A percentile compares a stretch with the other conserved stretches of the same genome.
Conservation (phyloP, 2,888 invertebrate genomes). For the Parasteatoda lunata region DNA sequence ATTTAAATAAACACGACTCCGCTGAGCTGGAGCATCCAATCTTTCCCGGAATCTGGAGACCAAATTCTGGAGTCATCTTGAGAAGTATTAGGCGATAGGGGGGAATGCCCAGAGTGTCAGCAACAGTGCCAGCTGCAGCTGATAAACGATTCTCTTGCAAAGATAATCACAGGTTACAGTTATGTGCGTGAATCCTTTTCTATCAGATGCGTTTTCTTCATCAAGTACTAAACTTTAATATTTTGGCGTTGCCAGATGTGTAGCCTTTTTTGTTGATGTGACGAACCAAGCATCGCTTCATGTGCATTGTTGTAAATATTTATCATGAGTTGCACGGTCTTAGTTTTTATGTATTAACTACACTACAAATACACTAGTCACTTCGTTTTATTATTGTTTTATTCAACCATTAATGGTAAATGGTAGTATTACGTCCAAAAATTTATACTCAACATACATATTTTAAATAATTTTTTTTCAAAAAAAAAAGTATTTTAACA, state of each 20-base stretch:
- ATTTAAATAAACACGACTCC: background rate
- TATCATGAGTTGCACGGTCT: no score
- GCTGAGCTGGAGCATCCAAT: background rate
- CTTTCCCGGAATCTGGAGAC: background rate
- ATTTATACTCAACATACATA: no score
- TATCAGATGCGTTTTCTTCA: background rate
- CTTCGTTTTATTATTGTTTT: no score
- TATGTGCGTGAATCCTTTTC: background rate
- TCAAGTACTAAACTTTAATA: background rate
- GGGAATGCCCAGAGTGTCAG: constrained; percentile 16
- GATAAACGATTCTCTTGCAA: constrained; percentile 36
- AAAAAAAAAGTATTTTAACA: no score
- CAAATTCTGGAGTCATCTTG: background rate
- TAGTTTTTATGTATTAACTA: no score
- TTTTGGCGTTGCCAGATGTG: background rate
- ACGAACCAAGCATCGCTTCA: no score
- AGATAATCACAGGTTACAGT: constrained; percentile 37
- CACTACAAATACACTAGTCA: no score
- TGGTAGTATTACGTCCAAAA: no score
- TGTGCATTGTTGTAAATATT: no score
- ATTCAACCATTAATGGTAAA: no score
- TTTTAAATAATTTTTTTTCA: no score
- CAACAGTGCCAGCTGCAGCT: constrained; percentile 50
- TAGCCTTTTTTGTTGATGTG: no score
- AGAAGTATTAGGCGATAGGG: constrained; percentile 17